These are phyloP conservation scores for Helicolenus hilgendorfi DNA, from an alignment of 2,797 vertebrate genomes.

Conservation along the genomic window DNA sequence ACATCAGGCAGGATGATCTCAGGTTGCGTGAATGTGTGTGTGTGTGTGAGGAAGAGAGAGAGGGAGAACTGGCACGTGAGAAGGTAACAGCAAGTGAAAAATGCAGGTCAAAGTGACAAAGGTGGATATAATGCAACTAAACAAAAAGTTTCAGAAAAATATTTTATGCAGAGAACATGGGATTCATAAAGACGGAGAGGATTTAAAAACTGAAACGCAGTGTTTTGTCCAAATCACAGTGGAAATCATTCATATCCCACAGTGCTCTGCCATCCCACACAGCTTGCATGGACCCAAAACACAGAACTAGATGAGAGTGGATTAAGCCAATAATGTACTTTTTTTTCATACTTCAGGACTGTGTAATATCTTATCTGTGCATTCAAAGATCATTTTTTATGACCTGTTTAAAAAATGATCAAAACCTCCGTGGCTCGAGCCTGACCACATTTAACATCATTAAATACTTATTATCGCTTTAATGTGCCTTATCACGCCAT, in stretches of 20 bases:
- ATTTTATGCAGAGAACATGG: neutral
- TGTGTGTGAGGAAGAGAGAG: neutral
- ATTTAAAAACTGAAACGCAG: conserved; percentile 30
- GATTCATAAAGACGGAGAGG: conserved; percentile 5
- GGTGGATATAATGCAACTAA: neutral
- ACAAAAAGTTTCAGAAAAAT: neutral
- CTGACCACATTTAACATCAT: conserved; percentile 71
- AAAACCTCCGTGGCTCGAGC: conserved; percentile 33
- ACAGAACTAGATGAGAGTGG: conserved; percentile 23
- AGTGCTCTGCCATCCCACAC: conserved; percentile 11
- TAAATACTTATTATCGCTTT: conserved; percentile 81
- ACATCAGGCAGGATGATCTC: conserved; percentile 65
- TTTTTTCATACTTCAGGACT: conserved; percentile 3
- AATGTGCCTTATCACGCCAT: conserved; percentile 82
- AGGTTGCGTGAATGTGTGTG: conserved; percentile 18
- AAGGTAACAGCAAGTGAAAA: neutral
- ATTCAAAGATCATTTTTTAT: conserved; percentile 52
- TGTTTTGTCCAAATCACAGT: conserved; percentile 31
- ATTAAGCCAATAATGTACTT: conserved; percentile 22
- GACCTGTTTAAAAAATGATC: conserved; percentile 53
- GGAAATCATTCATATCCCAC: conserved; percentile 36
- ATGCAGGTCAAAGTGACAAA: neutral
- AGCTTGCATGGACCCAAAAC: conserved; percentile 29
- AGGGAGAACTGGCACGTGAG: neutral
- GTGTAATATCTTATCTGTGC: conserved; percentile 31